Conservation (phyloP, 2,113 vertebrate genomes). For the Polypterus senegalus region DNA sequence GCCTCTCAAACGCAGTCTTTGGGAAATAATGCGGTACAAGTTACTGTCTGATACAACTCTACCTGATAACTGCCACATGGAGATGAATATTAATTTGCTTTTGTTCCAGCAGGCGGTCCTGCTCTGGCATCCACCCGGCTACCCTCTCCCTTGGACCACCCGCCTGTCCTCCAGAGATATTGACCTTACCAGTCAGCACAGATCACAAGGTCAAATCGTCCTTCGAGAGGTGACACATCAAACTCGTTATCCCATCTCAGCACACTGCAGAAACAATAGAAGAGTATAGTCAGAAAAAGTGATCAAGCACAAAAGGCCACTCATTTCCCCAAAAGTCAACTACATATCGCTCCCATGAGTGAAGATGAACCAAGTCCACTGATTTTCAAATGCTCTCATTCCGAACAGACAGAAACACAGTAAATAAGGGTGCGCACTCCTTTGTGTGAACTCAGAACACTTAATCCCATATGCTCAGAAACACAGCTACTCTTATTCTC, state of each 20-base stretch:
- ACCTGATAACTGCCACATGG: slow-evolving; percentile 71
- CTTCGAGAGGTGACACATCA: slow-evolving; percentile 84
- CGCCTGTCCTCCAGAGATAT: slow-evolving; percentile 44
- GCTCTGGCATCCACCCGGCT: slow-evolving; percentile 53
- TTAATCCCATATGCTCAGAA: no score
- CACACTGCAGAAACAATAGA: slow-evolving; percentile 59
- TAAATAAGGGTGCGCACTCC: no score
- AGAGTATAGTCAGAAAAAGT: slow-evolving; percentile 13
- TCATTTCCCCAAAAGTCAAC: no score
- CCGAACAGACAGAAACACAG: no score
- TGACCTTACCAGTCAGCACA: slow-evolving; percentile 97
- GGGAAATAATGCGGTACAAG: slow-evolving; percentile 84
- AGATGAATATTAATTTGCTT: slow-evolving; percentile 81
- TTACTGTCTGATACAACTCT: slow-evolving; percentile 74
- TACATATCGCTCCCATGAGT: no score
- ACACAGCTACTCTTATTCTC: no score
- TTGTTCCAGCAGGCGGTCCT: slow-evolving; percentile 59
- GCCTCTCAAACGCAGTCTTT: slow-evolving; percentile 79
- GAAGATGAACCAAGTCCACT: no score
- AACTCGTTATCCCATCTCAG: slow-evolving; percentile 94
- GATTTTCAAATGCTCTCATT: no score
- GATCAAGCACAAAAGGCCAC: no score
- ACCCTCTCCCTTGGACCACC: slow-evolving; percentile 49
- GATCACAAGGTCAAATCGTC: slow-evolving; percentile 95
- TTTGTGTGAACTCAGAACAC: no score